Conservation (phyloP, 2,797 vertebrate species). For the Monodelphis domestica region DNA sequence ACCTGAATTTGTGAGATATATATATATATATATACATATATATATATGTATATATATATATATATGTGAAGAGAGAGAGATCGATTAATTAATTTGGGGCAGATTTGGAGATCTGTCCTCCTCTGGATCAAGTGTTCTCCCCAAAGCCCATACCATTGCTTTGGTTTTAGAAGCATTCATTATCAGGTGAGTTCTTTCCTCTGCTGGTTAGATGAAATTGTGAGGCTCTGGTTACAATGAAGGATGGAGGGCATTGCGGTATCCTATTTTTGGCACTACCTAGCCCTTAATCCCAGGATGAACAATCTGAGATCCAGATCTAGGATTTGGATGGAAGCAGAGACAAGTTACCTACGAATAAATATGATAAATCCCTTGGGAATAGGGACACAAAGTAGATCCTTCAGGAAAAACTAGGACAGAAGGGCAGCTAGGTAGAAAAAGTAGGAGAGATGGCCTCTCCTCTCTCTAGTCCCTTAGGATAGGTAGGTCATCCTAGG, state of each 20-base stretch:
- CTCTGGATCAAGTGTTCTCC: neutral
- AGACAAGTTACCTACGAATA: neutral
- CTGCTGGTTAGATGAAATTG: neutral
- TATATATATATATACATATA: too few species aligned
- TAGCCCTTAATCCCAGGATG: neutral
- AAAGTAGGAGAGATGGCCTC: neutral
- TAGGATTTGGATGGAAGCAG: neutral
- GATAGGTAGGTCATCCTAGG: neutral
- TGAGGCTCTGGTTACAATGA: neutral
- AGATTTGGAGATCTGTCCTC: neutral
- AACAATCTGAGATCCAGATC: neutral
- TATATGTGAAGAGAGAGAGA: too few species aligned
- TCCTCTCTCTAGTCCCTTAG: neutral
- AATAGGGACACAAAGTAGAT: neutral
- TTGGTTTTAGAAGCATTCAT: neutral
- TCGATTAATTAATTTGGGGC: neutral
- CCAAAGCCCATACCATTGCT: neutral
- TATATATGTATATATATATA: too few species aligned
- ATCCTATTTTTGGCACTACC: neutral
- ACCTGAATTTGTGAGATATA: neutral
- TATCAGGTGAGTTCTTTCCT: neutral
- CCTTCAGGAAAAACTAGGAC: neutral
- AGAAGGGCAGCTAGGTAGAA: too few species aligned
- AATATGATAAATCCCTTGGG: neutral
- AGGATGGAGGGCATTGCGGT: neutral